Percentiles rank a stretch among this genome's conserved stretches.
These are phyloP conservation scores for Atrichornis clamosus DNA, from an alignment of 2,113 vertebrate genomes.

Conservation along the genomic window DNA sequence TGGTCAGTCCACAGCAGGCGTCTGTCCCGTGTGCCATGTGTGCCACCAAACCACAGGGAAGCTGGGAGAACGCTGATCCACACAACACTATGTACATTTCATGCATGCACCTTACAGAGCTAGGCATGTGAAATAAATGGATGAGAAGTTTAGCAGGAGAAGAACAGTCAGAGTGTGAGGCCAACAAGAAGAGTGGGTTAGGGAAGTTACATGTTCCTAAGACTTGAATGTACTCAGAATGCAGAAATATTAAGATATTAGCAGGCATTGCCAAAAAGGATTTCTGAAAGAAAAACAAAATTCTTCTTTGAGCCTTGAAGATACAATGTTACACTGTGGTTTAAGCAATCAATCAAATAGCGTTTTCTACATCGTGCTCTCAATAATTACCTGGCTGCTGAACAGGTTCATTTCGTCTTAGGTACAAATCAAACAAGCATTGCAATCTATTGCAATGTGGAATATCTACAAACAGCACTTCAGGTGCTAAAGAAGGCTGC, in stretches of 20 bases:
- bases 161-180: rapidly evolving
- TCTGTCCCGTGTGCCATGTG: rapidly evolving
- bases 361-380: neutral
- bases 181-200: neutral
- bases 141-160: neutral
- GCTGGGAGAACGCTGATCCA: neutral
- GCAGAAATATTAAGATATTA: neutral
- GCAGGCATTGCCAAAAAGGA: neutral
- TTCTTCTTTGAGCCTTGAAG: neutral
- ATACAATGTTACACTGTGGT: neutral
- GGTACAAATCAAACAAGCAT: neutral
- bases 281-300: neutral
- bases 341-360: neutral
- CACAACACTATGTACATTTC: rapidly evolving
- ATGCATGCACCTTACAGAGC: rapidly evolving
- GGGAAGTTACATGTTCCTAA: neutral
- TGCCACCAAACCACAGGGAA: neutral
- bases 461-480: neutral
- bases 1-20: rapidly evolving
- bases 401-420: neutral
- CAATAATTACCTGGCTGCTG: neutral
- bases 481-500: neutral
- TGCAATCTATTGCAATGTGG: neutral
- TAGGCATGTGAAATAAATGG: rapidly evolving
- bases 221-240: neutral